Percentiles rank a stretch among this genome's conserved stretches.
Conservation (phyloP, 2,888 invertebrate genomes). For the Melinopterus prodromus region DNA sequence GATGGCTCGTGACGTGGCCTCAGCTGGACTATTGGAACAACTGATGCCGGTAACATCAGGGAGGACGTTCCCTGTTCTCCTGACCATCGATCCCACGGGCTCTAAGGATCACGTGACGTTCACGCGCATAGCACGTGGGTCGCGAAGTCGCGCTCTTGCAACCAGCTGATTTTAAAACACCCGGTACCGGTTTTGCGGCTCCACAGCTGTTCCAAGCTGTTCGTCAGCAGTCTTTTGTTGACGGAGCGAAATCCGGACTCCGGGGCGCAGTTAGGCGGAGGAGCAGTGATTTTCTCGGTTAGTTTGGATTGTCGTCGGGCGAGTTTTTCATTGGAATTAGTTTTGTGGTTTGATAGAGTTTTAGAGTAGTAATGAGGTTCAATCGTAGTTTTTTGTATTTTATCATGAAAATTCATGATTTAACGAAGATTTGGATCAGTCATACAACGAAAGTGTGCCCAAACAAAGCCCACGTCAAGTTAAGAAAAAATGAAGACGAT, state of each 20-base stretch:
- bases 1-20: slow-evolving; percentile 47
- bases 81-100: slow-evolving; percentile 53
- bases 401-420: no score
- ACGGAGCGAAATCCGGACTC: background rate
- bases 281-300: no score
- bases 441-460: no score
- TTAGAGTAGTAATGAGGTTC: no score
- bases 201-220: background rate
- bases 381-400: no score
- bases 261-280: no score
- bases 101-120: slow-evolving; percentile 52
- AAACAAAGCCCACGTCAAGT: no score
- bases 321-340: no score
- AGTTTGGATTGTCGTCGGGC: no score
- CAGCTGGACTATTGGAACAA: slow-evolving; percentile 45
- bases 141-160: slow-evolving; percentile 32
- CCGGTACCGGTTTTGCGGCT: background rate
- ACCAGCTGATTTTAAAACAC: slow-evolving; percentile 25
- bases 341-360: no score
- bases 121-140: slow-evolving; percentile 54
- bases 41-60: slow-evolving; percentile 41
- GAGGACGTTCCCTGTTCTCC: slow-evolving; percentile 32
- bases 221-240: background rate
- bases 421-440: no score
- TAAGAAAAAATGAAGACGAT: no score